Percentiles rank a stretch among this genome's conserved stretches.
Conservation (phyloP, 2,888 invertebrate genomes). For the Agriopis aurantiaria region DNA sequence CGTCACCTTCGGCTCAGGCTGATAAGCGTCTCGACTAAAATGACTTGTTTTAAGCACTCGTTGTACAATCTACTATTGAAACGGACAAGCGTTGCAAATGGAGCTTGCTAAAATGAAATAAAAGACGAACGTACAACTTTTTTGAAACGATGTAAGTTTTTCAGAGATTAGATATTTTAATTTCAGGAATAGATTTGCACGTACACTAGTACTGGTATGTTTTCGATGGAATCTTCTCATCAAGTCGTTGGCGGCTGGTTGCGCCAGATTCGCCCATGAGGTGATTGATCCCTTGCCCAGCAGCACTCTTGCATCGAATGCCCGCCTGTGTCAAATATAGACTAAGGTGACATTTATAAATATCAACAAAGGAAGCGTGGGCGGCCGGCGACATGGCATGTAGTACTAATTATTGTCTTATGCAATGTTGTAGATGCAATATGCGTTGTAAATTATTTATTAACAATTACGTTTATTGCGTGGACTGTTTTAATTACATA, state of each 20-base stretch:
- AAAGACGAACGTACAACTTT: too few relatives aligned
- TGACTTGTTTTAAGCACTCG: too few relatives aligned
- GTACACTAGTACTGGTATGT: too few relatives aligned
- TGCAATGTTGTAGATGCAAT: constrained; percentile 29
- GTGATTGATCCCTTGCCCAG: constrained; percentile 55
- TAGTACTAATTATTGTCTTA: constrained; percentile 26
- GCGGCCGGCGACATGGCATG: constrained; percentile 42
- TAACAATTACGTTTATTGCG: not conserved
- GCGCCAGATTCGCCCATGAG: constrained; percentile 51
- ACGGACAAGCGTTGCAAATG: too few relatives aligned
- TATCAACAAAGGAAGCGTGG: constrained; percentile 49
- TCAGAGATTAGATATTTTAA: too few relatives aligned
- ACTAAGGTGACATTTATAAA: constrained; percentile 56
- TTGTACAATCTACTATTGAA: too few relatives aligned
- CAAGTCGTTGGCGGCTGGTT: constrained; percentile 43
- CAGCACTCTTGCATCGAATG: constrained; percentile 31
- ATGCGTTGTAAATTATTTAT: constrained; percentile 23
- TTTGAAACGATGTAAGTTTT: too few relatives aligned
- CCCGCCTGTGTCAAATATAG: constrained; percentile 43
- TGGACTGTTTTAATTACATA: not conserved
- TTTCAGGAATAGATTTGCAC: too few relatives aligned
- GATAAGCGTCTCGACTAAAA: too few relatives aligned
- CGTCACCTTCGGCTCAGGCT: too few relatives aligned
- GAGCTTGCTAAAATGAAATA: too few relatives aligned
- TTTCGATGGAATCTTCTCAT: constrained; percentile 26